Evolutionary conservation across 1,140 invertebrate species (phyloP).

Genomic region (Microplitis mediator): DNA sequence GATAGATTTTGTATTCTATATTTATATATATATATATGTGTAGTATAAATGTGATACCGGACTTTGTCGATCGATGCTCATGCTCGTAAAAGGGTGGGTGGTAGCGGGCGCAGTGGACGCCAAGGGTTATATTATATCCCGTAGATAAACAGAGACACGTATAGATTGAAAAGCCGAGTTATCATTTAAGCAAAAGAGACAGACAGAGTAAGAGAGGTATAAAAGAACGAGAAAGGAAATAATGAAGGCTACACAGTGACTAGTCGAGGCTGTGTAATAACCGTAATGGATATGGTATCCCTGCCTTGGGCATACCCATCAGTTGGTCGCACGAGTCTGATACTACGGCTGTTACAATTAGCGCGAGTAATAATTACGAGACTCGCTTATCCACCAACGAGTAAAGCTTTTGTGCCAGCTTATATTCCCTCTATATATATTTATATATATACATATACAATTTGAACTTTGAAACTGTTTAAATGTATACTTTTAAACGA

Average conservation of each 20-base stretch:
- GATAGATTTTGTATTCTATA: conserved; percentile 1
- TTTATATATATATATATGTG: background rate
- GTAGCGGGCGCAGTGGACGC: conserved; percentile 36
- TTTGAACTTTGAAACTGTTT: no score
- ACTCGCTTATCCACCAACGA: background rate
- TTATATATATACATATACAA: no score
- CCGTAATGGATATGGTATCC: conserved; percentile 55
- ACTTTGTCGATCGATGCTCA: conserved; percentile 57
- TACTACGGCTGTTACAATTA: conserved; percentile 12
- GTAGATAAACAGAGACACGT: conserved; percentile 39
- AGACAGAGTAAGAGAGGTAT: background rate
- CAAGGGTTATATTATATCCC: conserved; percentile 19
- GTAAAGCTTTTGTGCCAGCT: no score
- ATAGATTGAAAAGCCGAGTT: conserved; percentile 1
- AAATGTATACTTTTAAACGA: background rate
- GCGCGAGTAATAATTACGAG: conserved; percentile 1
- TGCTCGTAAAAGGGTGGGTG: conserved; percentile 59
- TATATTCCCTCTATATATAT: no score
- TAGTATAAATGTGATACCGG: background rate
- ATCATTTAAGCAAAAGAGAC: background rate
- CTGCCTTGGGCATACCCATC: conserved; percentile 36
- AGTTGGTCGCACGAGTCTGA: background rate
- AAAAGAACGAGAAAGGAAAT: background rate
- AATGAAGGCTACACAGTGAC: background rate
- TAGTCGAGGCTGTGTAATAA: conserved; percentile 48